phyloP scores from a whole-genome alignment of 2,113 vertebrate species.

The Sturnira hondurensis region DNA sequence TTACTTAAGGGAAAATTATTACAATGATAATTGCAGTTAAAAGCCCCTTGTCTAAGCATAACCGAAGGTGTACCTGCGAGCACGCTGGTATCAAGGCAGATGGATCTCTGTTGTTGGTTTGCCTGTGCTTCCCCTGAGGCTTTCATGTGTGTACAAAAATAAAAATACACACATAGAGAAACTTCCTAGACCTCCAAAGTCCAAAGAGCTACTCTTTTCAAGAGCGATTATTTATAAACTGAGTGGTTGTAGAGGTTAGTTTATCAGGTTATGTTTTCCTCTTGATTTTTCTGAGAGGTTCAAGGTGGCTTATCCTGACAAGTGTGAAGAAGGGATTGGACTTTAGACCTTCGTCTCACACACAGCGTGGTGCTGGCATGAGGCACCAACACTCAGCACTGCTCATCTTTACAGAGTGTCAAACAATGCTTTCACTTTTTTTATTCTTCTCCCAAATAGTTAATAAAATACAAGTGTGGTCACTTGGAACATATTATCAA shows the following conservation, averaged over 20 bases:
- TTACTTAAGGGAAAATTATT: not conserved
- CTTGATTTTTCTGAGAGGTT: not conserved
- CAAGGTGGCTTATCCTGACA: not conserved
- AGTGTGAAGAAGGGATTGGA: not conserved
- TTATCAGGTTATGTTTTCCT: not conserved
- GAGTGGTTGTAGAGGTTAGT: not conserved
- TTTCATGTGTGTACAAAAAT: not conserved
- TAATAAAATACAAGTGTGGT: not conserved
- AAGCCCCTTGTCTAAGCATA: not conserved
- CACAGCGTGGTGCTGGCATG: not conserved
- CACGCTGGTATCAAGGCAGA: not conserved
- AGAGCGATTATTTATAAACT: not conserved
- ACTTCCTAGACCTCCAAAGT: not conserved
- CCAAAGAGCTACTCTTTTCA: not conserved
- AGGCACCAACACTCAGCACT: not conserved
- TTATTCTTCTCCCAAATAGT: not conserved
- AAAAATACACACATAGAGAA: not conserved
- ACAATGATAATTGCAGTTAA: not conserved
- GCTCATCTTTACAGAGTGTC: not conserved
- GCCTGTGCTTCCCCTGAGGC: not conserved
- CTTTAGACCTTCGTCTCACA: not conserved
- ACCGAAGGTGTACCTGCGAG: not conserved
- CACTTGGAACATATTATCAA: not conserved
- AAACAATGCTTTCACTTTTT: not conserved
- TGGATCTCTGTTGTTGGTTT: not conserved